Conservation (phyloP, 92 coral and sea anemone genomes). For the Heliopora coerulea region DNA sequence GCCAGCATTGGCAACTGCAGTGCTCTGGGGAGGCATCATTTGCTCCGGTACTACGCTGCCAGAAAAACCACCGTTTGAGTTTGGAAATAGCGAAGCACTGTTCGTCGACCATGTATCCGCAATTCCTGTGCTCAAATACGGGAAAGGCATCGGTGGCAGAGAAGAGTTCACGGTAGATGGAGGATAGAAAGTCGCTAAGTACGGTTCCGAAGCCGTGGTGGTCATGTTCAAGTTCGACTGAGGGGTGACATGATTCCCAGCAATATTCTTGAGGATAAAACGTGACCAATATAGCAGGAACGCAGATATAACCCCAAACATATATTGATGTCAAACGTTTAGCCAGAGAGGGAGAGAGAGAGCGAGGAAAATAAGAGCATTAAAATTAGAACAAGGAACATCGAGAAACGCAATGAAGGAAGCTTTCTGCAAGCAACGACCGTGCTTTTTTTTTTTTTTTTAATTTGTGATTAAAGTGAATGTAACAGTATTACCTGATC, state of each 20-base stretch:
- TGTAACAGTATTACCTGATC: conserved; percentile 75
- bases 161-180: conserved; percentile 81
- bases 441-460: not conserved
- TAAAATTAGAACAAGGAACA: not conserved
- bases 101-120: conserved; percentile 97
- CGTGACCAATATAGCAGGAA: not conserved
- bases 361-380: conserved; percentile 10
- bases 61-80: conserved; percentile 70
- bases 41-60: conserved; percentile 83
- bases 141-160: conserved; percentile 96
- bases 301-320: no score
- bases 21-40: conserved; percentile 86
- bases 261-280: conserved; percentile 22
- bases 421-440: not conserved
- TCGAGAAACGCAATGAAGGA: not conserved
- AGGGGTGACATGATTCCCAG: conserved; percentile 1
- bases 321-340: no score
- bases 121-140: conserved; percentile 86
- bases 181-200: conserved; percentile 91
- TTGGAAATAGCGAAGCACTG: conserved; percentile 87
- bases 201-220: conserved; percentile 56
- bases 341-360: not conserved
- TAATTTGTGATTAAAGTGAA: conserved; percentile 1
- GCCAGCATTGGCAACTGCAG: conserved; percentile 89
- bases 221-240: conserved; percentile 10